phyloP scores from a whole-genome alignment of 2,888 invertebrate species.

The Amaurobius ferox region DNA sequence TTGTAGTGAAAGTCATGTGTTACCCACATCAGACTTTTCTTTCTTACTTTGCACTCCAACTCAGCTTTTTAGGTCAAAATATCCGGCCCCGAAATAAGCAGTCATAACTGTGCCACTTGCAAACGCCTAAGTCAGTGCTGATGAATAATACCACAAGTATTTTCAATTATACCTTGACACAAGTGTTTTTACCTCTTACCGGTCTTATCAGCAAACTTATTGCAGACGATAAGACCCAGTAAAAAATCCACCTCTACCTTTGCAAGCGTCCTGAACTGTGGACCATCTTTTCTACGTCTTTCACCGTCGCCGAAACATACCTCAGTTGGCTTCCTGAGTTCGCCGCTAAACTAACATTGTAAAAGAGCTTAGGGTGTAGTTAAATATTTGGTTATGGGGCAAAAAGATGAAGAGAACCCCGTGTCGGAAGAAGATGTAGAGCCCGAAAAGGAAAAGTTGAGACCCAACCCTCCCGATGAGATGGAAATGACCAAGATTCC shows the following conservation, averaged over 20 bases:
- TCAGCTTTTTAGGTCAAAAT: too few relatives aligned
- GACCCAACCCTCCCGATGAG: slow-evolving; percentile 10
- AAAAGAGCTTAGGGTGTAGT: neutral
- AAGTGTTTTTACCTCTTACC: neutral
- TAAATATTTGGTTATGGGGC: slow-evolving; percentile 19
- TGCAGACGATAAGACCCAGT: slow-evolving; percentile 20
- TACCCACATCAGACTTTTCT: too few relatives aligned
- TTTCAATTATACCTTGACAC: neutral
- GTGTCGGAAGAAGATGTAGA: slow-evolving; percentile 42
- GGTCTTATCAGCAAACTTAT: neutral
- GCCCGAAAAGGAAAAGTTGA: slow-evolving; percentile 35
- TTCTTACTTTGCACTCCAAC: too few relatives aligned
- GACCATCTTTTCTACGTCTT: neutral
- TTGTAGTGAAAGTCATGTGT: too few relatives aligned
- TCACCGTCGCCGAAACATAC: neutral
- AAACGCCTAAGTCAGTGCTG: neutral
- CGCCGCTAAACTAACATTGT: neutral
- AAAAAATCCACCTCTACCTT: slow-evolving; percentile 47
- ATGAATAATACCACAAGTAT: neutral
- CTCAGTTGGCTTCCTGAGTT: slow-evolving; percentile 1
- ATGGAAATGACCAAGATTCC: slow-evolving; percentile 54
- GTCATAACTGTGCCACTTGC: too few relatives aligned
- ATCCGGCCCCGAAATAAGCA: too few relatives aligned
- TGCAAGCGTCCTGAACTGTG: slow-evolving; percentile 19
- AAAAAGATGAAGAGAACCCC: slow-evolving; percentile 40